phyloP scores from a whole-genome alignment of 2,888 invertebrate genomes.

The Caenorhabditis imperialis region DNA sequence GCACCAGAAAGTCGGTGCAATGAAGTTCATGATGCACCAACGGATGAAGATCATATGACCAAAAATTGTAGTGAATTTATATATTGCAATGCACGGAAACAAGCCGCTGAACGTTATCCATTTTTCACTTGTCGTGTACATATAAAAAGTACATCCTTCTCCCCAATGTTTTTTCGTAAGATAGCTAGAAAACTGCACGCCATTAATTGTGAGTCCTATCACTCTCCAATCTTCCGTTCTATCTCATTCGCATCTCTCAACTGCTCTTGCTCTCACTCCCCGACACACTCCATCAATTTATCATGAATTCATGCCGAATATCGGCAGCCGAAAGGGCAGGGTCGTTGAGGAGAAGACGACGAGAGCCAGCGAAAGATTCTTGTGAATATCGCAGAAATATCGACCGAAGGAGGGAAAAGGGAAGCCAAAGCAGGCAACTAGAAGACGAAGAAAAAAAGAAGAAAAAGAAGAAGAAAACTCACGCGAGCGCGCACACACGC shows the following conservation, averaged over 20 bases:
- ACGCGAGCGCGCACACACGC: constrained; percentile 14
- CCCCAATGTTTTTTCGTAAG: too few relatives aligned
- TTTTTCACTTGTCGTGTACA: too few relatives aligned
- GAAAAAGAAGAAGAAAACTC: constrained; percentile 38
- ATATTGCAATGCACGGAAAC: too few relatives aligned
- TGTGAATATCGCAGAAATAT: constrained; percentile 28
- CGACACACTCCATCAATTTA: constrained; percentile 18
- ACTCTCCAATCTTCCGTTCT: constrained; percentile 2
- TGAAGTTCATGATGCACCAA: too few relatives aligned
- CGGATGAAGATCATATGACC: too few relatives aligned
- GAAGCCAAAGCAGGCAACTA: constrained; percentile 8
- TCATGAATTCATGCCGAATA: constrained; percentile 36
- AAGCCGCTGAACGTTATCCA: too few relatives aligned
- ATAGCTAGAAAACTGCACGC: too few relatives aligned
- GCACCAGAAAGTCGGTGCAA: too few relatives aligned
- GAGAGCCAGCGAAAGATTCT: constrained; percentile 29
- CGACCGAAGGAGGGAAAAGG: constrained; percentile 12
- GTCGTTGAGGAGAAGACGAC: constrained; percentile 4
- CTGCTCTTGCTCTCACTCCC: constrained; percentile 1
- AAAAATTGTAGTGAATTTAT: too few relatives aligned
- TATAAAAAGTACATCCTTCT: too few relatives aligned
- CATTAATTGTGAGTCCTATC: constrained; percentile 15
- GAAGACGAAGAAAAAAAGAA: constrained; percentile 25
- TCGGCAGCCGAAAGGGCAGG: constrained; percentile 7
- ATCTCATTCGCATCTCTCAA: constrained; percentile 5